These are phyloP conservation scores for Amphiprion clarkii DNA, from an alignment of 2,797 vertebrate genomes.

Conservation along the genomic window DNA sequence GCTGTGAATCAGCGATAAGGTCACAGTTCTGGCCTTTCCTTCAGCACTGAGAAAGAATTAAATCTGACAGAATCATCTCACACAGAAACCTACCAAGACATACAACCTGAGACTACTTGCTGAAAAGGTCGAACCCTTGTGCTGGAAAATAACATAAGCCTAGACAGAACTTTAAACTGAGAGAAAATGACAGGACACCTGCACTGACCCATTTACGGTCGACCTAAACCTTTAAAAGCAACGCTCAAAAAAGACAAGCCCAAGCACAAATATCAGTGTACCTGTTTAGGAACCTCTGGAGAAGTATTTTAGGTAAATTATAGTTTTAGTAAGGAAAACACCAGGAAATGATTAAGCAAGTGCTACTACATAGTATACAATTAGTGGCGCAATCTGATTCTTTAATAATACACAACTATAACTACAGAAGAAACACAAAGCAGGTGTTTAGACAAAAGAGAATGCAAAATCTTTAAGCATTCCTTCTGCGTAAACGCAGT, in stretches of 20 bases:
- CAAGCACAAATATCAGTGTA: slow-evolving; percentile 38
- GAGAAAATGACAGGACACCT: slow-evolving; percentile 49
- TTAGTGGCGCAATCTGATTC: slow-evolving; percentile 63
- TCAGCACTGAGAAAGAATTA: slow-evolving; percentile 29
- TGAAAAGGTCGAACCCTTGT: slow-evolving; percentile 56
- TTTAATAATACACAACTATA: slow-evolving; percentile 50
- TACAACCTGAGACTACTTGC: slow-evolving; percentile 18
- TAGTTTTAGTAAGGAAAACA: slow-evolving; percentile 40
- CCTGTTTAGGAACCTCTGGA: slow-evolving; percentile 34
- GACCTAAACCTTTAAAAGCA: slow-evolving; percentile 30
- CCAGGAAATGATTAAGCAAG: slow-evolving; percentile 25
- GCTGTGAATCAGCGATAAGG: slow-evolving; percentile 30
- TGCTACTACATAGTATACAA: slow-evolving; percentile 30
- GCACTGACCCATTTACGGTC: slow-evolving; percentile 23
- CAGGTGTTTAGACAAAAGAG: slow-evolving; percentile 31
- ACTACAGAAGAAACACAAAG: slow-evolving; percentile 34
- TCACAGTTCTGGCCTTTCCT: slow-evolving; percentile 53
- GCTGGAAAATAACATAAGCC: slow-evolving; percentile 44
- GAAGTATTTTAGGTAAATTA: slow-evolving; percentile 55
- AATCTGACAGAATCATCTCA: slow-evolving; percentile 57
- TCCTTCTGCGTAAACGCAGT: background rate
- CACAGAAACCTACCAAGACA: slow-evolving; percentile 41
- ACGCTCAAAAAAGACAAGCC: slow-evolving; percentile 18
- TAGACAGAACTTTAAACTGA: slow-evolving; percentile 38
- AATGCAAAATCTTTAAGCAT: slow-evolving; percentile 10